A percentile compares a stretch with the other conserved stretches of the same genome.
These are phyloP conservation scores for Anguilla marmorata DNA, from an alignment of 2,797 vertebrate species.

Conservation along the genomic window DNA sequence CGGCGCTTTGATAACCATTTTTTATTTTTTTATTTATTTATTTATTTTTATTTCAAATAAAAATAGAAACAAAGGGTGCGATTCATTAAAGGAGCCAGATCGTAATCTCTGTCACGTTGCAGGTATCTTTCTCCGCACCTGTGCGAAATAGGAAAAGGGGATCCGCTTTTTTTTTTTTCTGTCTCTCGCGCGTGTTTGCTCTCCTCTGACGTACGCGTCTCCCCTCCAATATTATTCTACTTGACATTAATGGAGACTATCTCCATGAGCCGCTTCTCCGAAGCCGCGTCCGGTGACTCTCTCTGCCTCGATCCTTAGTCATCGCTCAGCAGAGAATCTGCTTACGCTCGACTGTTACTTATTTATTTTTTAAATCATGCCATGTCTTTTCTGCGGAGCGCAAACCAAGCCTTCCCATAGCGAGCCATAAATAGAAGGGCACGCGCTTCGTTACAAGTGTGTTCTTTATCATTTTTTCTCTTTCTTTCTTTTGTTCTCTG, in stretches of 20 bases:
- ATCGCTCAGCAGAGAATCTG: not conserved
- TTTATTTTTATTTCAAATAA: not conserved
- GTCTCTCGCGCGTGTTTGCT: not conserved
- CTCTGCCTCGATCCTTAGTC: not conserved
- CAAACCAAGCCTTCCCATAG: not conserved
- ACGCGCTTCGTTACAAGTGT: not conserved
- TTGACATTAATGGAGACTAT: conserved; percentile 22
- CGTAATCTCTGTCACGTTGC: not conserved
- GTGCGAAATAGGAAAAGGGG: conserved; percentile 2
- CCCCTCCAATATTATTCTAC: not conserved
- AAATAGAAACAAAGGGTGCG: not conserved
- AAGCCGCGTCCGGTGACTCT: not conserved
- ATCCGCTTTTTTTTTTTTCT: conserved; percentile 14
- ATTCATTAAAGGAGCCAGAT: conserved; percentile 23
- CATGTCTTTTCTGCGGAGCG: not conserved
- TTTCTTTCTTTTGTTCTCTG: not conserved
- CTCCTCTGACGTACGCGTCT: not conserved
- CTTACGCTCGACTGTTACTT: not conserved
- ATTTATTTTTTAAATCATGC: not conserved
- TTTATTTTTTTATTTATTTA: not conserved
- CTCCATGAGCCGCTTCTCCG: not conserved
- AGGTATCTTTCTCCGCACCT: conserved; percentile 24
- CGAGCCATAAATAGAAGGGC: not conserved
- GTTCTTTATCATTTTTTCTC: not conserved
- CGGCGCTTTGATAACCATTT: conserved; percentile 50